Evolutionary conservation across 2,113 vertebrate species (phyloP).

Genomic region (Corvus cornix): DNA sequence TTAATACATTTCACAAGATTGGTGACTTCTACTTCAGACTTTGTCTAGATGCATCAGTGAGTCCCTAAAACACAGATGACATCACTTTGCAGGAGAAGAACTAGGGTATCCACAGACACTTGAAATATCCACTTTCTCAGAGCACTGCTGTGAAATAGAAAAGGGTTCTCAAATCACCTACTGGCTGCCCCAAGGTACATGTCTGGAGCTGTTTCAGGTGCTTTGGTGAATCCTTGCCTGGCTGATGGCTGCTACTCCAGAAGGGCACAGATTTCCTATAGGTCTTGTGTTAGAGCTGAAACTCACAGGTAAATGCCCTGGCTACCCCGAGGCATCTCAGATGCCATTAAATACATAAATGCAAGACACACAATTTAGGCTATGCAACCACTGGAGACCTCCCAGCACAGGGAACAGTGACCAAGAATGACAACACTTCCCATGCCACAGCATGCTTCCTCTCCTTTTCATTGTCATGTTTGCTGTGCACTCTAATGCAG

Average conservation of each 20-base stretch:
- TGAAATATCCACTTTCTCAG: not conserved
- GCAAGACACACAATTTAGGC: not conserved
- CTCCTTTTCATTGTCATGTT: not conserved
- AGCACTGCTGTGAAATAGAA: not conserved
- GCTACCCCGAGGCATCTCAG: not conserved
- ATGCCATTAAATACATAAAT: not conserved
- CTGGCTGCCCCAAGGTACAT: not conserved
- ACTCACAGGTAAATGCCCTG: not conserved
- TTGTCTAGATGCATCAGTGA: not conserved
- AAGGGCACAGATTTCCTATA: not conserved
- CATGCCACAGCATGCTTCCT: not conserved
- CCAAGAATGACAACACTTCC: not conserved
- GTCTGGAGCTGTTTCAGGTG: not conserved
- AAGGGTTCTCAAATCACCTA: not conserved
- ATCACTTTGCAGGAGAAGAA: not conserved
- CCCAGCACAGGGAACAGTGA: not conserved
- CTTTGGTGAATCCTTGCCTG: not conserved
- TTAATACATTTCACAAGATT: not conserved
- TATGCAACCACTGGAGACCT: not conserved
- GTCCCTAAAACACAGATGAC: not conserved
- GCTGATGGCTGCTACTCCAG: not conserved
- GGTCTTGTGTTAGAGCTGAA: not conserved
- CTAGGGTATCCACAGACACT: not conserved
- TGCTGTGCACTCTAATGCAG: not conserved
- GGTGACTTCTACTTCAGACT: not conserved